Evolutionary conservation across 2,888 invertebrate genomes (phyloP), one percentile per base, ranked within the genome.

Genomic region (Chloroclystis v-ata): DNA sequence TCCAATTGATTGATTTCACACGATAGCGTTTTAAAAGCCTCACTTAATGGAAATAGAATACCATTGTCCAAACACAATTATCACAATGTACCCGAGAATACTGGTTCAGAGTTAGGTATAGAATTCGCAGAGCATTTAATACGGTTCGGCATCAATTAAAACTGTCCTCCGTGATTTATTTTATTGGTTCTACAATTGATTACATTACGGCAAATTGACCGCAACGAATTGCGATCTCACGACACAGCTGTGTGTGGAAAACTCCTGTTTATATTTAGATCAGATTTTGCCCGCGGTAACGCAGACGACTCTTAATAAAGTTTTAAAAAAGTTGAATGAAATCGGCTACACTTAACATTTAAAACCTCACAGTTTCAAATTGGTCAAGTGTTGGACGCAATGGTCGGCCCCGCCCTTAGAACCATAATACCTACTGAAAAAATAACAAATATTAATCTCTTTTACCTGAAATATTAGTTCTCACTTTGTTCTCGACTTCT

Each of bases 141-240:
- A 77, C 72, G 69, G 78, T 75, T 59, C 69, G 67, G 75, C 82
- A 84, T 86, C 86, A 86, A 86, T 87, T 87, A 84, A 87, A 85
- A 81, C 82, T 84, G 85, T 86, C 86, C 65, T 72, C 65, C 67
- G 75, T 87, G 86, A 87, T 86, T 87, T 86, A 87, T 86, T 85
- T 86, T 85, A 87, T 85, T 82, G 86, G 81, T 81, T 78, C 71
- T 66, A 72, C 79, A 87, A 87, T 86, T 85, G 85, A 87, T 87
- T 86, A 84, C 85, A 86, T 86, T 84, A 86, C 85, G 82, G 76
- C 78, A 80, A 86, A 85, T 84, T 83, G 83, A 78, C 85, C 84
- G 67, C 82, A 85, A 82, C 79, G 74, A 78, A 84, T 83, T 80
- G 73, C 58, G 67, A 67, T 69, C 74, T 76, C 75, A 73, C 68